A percentile compares a stretch with the other conserved stretches of the same genome.
These are phyloP conservation scores for Bos taurus DNA, from an alignment of 2,113 vertebrate genomes.

Conservation along the genomic window DNA sequence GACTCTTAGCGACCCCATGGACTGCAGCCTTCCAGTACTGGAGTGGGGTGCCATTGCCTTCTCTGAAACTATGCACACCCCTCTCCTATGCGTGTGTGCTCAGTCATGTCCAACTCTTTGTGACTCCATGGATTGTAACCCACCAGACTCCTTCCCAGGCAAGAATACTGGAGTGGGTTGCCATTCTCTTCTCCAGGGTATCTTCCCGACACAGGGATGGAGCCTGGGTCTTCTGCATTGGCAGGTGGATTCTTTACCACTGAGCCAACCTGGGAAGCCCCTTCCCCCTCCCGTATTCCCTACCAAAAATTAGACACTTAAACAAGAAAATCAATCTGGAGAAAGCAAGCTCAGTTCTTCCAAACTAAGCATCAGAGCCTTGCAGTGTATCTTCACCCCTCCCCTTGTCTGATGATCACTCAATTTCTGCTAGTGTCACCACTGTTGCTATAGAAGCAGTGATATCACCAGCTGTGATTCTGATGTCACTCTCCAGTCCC, in stretches of 20 bases:
- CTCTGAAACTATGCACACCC: too few species aligned
- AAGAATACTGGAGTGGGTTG: neutral
- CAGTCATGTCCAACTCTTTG: neutral
- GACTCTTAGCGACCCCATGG: too few species aligned
- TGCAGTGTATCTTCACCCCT: neutral
- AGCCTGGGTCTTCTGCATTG: neutral
- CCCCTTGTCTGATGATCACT: neutral
- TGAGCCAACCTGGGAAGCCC: neutral
- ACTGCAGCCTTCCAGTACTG: too few species aligned
- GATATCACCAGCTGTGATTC: slow-evolving; percentile 64
- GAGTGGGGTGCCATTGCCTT: too few species aligned
- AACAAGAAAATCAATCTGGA: neutral
- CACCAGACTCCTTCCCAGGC: neutral
- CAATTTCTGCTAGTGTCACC: slow-evolving; percentile 10
- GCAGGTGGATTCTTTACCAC: neutral
- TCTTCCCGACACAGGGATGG: neutral
- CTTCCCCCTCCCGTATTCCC: neutral
- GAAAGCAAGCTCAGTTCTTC: neutral
- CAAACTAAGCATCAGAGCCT: neutral
- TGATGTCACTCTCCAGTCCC: slow-evolving; percentile 73
- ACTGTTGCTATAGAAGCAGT: slow-evolving; percentile 60
- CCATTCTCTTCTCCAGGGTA: neutral
- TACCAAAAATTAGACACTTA: neutral
- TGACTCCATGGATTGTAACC: neutral
- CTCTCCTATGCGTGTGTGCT: neutral